Conservation (phyloP, 2,113 vertebrate genomes). For the Hypocryptadius cinnamomeus region DNA sequence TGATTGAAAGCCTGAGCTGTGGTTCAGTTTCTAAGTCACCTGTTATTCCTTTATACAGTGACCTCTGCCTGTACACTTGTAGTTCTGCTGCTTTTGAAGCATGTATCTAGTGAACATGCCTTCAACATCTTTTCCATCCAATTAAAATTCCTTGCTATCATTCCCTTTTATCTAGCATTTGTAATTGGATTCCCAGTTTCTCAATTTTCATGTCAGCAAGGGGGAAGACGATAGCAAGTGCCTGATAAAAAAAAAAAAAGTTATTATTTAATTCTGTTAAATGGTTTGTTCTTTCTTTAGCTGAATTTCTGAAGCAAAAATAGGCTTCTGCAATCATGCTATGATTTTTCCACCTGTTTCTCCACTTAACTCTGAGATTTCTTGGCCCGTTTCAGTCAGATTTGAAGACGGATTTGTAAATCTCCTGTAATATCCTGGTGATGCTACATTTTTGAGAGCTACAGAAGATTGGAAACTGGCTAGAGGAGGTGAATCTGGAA, state of each 20-base stretch:
- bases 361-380: not conserved
- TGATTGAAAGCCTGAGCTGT: not conserved
- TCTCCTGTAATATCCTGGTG: not conserved
- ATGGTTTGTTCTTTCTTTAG: constrained; percentile 12
- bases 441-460: not conserved
- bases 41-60: constrained; percentile 7
- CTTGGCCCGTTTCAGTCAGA: not conserved
- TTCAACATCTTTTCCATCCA: constrained; percentile 43
- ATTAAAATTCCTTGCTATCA: constrained; percentile 71
- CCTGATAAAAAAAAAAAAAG: not conserved
- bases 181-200: constrained; percentile 73
- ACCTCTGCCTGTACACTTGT: not conserved
- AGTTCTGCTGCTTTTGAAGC: not conserved
- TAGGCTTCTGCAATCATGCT: not conserved
- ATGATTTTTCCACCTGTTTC: not conserved
- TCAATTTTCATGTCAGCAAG: constrained; percentile 66
- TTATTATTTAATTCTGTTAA: constrained; percentile 59
- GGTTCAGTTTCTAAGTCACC: not conserved
- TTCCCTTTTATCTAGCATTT: constrained; percentile 65
- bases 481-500: not conserved
- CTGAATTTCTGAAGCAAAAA: not conserved
- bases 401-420: not conserved
- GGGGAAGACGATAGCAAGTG: constrained; percentile 19
- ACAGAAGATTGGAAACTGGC: not conserved
- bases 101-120: not conserved